Evolutionary conservation across 2,888 invertebrate species (phyloP), one percentile per base, ranked within the genome.

Genomic region (Cephus runcator): DNA sequence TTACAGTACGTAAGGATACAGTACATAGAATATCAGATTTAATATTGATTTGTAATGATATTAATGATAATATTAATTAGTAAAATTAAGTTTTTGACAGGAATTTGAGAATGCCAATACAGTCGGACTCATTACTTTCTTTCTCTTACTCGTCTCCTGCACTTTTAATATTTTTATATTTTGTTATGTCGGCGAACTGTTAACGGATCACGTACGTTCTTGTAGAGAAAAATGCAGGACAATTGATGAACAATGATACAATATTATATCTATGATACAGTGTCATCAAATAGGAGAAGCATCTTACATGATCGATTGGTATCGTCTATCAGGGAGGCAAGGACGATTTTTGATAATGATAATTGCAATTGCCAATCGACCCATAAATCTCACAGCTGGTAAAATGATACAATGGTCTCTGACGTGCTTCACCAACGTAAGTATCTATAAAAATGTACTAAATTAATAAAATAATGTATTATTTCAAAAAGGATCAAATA

Each of bases 41-140:
- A 34, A 35, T 30, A 75, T 56, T 31, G 31, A 31, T 31, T 31
- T 31, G 31, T 31, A 31, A 31, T 31, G 2, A 31, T 31, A 31
- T 1, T 31, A 31, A 31, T 31, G 31, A 31, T 31, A 31, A 31
- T 31, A 31, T 0, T n/a, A 12, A 76, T 69, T 69, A 15, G 78
- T 74, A 77, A 34, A 34, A 11, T 34, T 34, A 34, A 11, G 34
- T 40, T 79, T 79, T 78, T 78, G 86, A 86, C 79, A 90, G 90
- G 89, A 89, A 81, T 88, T 87, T 84, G 87, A 88, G 81, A 84
- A 83, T 69, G 86, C 78, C 73, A 85, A 88, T 68, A 77, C 87
- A 4, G 83, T 34, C 34, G 11, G 34, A 34, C 11, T 34, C 11
- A 34, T 34, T 36, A 36, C 4, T 12, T 12, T 36, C 12, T 12